Conservation (phyloP, 2,797 vertebrate genomes). For the Spinus olivaceus region DNA sequence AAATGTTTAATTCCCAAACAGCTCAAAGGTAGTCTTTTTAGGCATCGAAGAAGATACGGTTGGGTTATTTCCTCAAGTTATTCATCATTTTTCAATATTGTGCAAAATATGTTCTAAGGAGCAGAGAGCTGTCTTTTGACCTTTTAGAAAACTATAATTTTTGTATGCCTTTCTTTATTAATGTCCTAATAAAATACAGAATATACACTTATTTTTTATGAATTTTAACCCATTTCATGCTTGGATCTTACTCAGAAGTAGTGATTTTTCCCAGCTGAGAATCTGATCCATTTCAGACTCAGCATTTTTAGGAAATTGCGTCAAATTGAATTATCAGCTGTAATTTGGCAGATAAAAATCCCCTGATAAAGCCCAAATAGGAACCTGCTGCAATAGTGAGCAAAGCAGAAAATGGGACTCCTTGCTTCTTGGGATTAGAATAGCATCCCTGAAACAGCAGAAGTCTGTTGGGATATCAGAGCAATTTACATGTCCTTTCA, state of each 20-base stretch:
- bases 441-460: constrained; percentile 51
- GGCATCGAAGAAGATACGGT: background rate
- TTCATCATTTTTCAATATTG: constrained; percentile 6
- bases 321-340: constrained; percentile 15
- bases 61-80: constrained; percentile 22
- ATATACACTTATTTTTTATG: background rate
- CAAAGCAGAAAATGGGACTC: constrained; percentile 23
- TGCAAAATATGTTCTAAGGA: constrained; percentile 23
- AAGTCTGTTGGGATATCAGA: constrained; percentile 44
- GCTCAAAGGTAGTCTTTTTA: background rate
- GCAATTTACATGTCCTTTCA: constrained; percentile 66
- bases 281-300: background rate
- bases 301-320: constrained; percentile 6
- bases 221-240: background rate
- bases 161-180: constrained; percentile 17
- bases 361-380: background rate
- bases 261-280: background rate
- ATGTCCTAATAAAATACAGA: constrained; percentile 15
- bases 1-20: constrained; percentile 6
- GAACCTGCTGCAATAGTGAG: background rate
- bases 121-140: constrained; percentile 26
- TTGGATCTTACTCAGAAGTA: background rate
- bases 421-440: constrained; percentile 44
- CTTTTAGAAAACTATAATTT: constrained; percentile 39
- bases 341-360: constrained; percentile 11